Evolutionary conservation across 2,113 vertebrate genomes (phyloP), one percentile per base, ranked within the genome.

Genomic region (Bubo scandiacus): DNA sequence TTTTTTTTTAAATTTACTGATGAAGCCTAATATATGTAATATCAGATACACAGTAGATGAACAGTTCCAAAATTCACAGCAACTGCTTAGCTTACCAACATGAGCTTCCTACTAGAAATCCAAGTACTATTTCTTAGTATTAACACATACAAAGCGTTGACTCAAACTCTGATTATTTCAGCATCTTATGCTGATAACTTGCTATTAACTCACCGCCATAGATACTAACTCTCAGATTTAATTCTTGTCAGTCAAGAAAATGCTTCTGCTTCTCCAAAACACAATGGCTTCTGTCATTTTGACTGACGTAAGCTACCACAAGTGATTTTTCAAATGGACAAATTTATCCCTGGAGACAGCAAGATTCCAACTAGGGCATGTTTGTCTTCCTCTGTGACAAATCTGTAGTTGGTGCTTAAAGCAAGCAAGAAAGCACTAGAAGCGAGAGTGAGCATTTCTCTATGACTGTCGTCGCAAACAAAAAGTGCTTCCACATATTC

Each of bases 251-350:
- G 74, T 47, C 0, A 2, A 80, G 49, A 89, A 94, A 82, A 82
- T 2, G 38, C 29, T 88, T 80, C 71, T 96, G 81, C 78, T 91
- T 85, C 74, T 95, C 78, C 74, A 70, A 66, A 85, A 45, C 84
- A 91, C 92, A 95, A 89, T 43, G 86, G n/a, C 52, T 95, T 91
- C 92, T 95, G 93, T 95, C 92, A 94, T 58, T 96, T 73, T 95
- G 96, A 95, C 91, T 95, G 96, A 96, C 32, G 11, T 70, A 90
- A 94, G 74, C 89, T 88, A 96, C 87, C 84, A 29, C 51, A 92
- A 96, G 85, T 90, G 89, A 89, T 94, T 95, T 95, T 96, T 95
- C 73, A 95, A 94, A 92, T 62, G 89, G 96, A 97, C 95, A 97
- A 87, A 96, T 97, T 96, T 94, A 95, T 94, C 91, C 84, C 89